Conservation (phyloP, 2,888 invertebrate genomes). For the Volucella inflata region DNA sequence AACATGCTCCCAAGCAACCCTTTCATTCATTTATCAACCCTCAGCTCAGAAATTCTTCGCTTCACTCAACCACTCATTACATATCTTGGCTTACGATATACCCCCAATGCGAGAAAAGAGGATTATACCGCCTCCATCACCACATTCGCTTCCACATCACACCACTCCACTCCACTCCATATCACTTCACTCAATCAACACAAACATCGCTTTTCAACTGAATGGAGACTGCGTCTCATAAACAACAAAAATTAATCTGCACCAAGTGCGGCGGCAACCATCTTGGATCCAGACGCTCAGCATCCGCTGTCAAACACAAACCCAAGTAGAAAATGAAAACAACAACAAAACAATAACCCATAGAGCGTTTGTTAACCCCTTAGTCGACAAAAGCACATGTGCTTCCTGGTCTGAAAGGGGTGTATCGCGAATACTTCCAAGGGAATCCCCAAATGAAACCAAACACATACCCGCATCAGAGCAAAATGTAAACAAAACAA, state of each 20-base stretch:
- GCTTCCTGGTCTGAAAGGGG: conserved; percentile 50
- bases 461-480: conserved; percentile 38
- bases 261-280: conserved; percentile 72
- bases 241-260: conserved; percentile 64
- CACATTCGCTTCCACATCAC: conserved; percentile 57
- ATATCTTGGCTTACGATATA: conserved; percentile 16
- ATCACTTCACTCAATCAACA: conserved; percentile 3
- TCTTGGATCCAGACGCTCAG: conserved; percentile 69
- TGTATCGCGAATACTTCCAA: conserved; percentile 44
- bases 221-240: conserved; percentile 66
- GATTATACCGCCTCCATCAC: conserved; percentile 50
- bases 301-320: conserved; percentile 21
- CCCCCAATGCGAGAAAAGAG: conserved; percentile 7
- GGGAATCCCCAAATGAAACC: conserved; percentile 71
- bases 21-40: conserved; percentile 60
- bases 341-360: conserved; percentile 42
- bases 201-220: conserved; percentile 51
- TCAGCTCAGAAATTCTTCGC: conserved; percentile 2
- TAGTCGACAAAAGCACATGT: conserved; percentile 64
- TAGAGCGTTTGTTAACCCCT: conserved; percentile 73
- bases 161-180: too few species aligned
- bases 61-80: conserved; percentile 25
- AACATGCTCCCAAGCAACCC: conserved; percentile 55
- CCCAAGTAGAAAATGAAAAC: conserved; percentile 9
- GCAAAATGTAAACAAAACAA: conserved; percentile 73